Percentiles rank a stretch among this genome's conserved stretches.
phyloP scores from a whole-genome alignment of 2,888 invertebrate genomes.

The Ormyrus pomaceus region DNA sequence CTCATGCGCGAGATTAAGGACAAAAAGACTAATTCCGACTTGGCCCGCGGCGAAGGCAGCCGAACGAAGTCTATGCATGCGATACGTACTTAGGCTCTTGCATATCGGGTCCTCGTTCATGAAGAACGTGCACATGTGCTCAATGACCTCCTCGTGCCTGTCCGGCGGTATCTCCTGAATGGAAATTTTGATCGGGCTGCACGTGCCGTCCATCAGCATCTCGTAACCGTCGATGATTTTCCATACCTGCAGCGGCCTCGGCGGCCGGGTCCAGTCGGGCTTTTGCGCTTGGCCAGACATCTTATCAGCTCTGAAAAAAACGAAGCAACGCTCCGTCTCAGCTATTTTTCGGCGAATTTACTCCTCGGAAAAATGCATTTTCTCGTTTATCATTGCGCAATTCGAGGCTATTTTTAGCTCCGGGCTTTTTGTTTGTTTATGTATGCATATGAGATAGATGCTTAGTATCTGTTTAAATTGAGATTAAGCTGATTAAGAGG shows the following conservation, averaged over 20 bases:
- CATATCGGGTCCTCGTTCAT: slow-evolving; percentile 63
- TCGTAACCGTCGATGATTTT: slow-evolving; percentile 59
- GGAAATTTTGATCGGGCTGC: slow-evolving; percentile 60
- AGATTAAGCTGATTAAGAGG: no score
- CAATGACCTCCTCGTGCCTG: slow-evolving; percentile 64
- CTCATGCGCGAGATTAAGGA: no score
- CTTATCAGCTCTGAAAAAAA: slow-evolving; percentile 41
- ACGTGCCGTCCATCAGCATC: slow-evolving; percentile 53
- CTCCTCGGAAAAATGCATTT: no score
- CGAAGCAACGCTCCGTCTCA: not conserved
- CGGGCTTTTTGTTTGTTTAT: not conserved
- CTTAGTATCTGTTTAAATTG: no score
- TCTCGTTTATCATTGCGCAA: not conserved
- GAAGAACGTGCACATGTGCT: slow-evolving; percentile 64
- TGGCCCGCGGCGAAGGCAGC: no score
- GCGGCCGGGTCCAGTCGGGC: slow-evolving; percentile 56
- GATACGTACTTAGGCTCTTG: slow-evolving; percentile 60
- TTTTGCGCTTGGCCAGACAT: slow-evolving; percentile 39
- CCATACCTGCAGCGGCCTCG: slow-evolving; percentile 65
- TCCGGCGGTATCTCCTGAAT: slow-evolving; percentile 68
- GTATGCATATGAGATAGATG: not conserved
- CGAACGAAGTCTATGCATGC: no score
- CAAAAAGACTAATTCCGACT: no score
- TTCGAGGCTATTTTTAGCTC: no score
- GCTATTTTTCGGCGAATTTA: no score